Percentiles rank a stretch among this genome's conserved stretches.
These are phyloP conservation scores for Oncorhynchus keta DNA, from an alignment of 2,113 vertebrate genomes.

Conservation along the genomic window DNA sequence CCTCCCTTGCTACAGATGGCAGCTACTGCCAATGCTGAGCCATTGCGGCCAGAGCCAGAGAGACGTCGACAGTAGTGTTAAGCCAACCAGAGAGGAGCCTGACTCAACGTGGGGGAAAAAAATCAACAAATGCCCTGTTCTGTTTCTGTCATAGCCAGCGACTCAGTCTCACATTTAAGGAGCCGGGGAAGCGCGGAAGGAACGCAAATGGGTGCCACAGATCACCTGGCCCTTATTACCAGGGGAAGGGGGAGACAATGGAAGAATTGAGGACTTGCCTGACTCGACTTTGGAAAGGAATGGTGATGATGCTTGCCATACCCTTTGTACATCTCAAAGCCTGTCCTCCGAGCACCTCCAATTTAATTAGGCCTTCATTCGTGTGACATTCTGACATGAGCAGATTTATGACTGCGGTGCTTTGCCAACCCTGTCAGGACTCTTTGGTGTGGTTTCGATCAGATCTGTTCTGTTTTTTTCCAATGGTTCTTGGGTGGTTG, in stretches of 20 bases:
- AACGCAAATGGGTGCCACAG: background rate
- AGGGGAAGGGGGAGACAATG: background rate
- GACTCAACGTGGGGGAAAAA: background rate
- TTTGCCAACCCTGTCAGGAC: background rate
- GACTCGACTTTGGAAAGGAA: too few species aligned
- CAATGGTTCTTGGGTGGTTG: too few species aligned
- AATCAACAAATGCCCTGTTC: background rate
- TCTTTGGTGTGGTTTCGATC: background rate
- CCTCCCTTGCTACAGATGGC: slow-evolving; percentile 10
- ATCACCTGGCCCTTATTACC: background rate
- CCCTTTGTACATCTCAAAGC: background rate
- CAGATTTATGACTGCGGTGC: background rate
- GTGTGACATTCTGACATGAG: background rate
- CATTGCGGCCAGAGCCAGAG: background rate
- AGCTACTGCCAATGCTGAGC: background rate
- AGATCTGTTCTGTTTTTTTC: background rate
- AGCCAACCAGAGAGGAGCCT: background rate
- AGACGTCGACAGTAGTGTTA: background rate
- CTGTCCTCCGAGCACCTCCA: background rate
- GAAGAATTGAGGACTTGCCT: background rate
- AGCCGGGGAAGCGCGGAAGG: background rate
- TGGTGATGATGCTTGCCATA: too few species aligned
- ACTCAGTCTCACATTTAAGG: background rate
- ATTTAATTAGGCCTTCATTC: background rate
- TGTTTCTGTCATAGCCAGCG: background rate